Evolutionary conservation across 2,113 vertebrate genomes (phyloP), one percentile per base, ranked within the genome.

Genomic region (human (Homo sapiens)): DNA sequence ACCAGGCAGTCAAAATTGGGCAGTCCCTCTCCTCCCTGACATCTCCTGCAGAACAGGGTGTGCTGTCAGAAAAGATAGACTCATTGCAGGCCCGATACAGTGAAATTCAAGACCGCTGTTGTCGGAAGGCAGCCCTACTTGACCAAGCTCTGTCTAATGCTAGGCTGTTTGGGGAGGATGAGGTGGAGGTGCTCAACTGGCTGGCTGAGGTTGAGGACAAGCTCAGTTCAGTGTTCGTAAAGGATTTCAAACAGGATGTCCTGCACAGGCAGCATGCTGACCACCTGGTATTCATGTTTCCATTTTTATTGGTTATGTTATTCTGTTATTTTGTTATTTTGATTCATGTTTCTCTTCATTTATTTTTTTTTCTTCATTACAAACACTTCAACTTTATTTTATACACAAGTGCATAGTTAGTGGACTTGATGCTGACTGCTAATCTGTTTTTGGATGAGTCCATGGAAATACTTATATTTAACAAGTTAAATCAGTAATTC

Each of bases 141-240:
- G 99, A 99, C 68, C 99, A 99, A 98, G 99, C 99, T 10, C 99
- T 99, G 97, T 99, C 99, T 97, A 99, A 99, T 82, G 99, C 99
- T 97, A 99, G 99, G 98, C 99, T 99, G 94, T 99, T 99, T 98
- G 99, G 99, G 98, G 99, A 99, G 99, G 99, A 99, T 55, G 99
- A 99, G 99, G 99, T 99, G 96, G 99, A 99, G 98, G 99, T 99
- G 98, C 99, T 99, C 98, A 99, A 99, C 99, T 99, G 99, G 99
- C 99, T 99, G 99, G 99, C 99, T 8, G 99, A 99, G 99, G 99
- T 99, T 97, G 99, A 99, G 98, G 99, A 99, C 99, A 99, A 99
- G 48, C 99, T 99, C 97, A 93, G 98, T 97, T 99, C 99, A 98
- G 99, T 99, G 96, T 99, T 99, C 48, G 89, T 99, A 97, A 99